A percentile compares a stretch with the other conserved stretches of the same genome.
Conservation (phyloP, 2,888 invertebrate genomes). For the Alcis repandata region DNA sequence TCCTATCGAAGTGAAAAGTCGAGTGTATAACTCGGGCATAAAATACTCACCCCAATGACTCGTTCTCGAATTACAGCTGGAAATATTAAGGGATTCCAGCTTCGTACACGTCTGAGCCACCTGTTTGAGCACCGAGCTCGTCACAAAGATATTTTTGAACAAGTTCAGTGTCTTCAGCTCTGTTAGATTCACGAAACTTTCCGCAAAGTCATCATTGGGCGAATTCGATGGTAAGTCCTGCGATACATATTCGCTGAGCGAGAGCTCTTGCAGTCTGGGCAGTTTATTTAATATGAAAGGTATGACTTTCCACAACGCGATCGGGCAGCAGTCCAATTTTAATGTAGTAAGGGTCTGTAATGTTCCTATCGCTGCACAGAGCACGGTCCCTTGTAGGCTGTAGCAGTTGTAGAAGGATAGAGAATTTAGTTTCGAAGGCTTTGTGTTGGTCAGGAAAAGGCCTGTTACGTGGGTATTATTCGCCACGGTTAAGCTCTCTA, state of each 20-base stretch:
- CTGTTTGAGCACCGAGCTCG: constrained; percentile 81
- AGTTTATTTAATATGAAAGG: constrained; percentile 72
- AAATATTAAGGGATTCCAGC: constrained; percentile 77
- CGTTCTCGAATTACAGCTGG: constrained; percentile 73
- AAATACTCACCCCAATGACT: constrained; percentile 63
- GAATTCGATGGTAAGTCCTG: constrained; percentile 56
- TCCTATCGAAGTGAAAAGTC: no score
- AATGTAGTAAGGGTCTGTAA: constrained; percentile 68
- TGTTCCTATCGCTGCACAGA: constrained; percentile 68
- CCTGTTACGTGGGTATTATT: constrained; percentile 80
- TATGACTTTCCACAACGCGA: constrained; percentile 74
- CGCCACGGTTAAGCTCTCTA: constrained; percentile 70
- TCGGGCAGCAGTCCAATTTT: constrained; percentile 71
- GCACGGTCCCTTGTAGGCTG: constrained; percentile 74
- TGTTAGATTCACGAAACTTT: constrained; percentile 70
- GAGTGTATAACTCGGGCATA: no score
- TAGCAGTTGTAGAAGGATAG: constrained; percentile 79
- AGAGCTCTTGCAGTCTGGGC: constrained; percentile 71
- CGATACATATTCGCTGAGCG: constrained; percentile 73
- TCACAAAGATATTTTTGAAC: constrained; percentile 78
- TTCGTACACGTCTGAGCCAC: constrained; percentile 80
- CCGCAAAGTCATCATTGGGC: constrained; percentile 67
- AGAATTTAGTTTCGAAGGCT: constrained; percentile 63
- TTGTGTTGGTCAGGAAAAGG: constrained; percentile 70
- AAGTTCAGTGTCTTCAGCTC: constrained; percentile 79